These are phyloP conservation scores for Trisateles emortualis DNA, from an alignment of 2,888 invertebrate genomes.

Conservation along the genomic window DNA sequence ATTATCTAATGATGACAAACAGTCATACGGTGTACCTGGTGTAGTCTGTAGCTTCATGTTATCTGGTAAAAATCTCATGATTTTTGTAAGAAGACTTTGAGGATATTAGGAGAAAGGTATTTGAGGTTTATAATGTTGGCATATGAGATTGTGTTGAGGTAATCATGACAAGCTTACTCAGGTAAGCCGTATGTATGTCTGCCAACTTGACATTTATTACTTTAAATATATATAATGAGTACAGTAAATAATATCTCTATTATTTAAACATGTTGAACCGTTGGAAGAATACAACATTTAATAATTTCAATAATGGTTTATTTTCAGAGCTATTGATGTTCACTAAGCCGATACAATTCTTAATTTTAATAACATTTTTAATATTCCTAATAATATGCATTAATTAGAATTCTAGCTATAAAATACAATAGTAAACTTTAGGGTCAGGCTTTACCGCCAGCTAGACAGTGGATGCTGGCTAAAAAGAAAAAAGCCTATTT, in stretches of 20 bases:
- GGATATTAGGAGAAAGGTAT: conserved; percentile 29
- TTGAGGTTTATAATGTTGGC: conserved; percentile 36
- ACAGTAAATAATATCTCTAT: conserved; percentile 29
- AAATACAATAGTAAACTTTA: conserved; percentile 82
- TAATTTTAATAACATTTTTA: conserved; percentile 83
- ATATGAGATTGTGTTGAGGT: conserved; percentile 42
- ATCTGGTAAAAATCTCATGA: conserved; percentile 11
- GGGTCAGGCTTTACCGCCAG: conserved; percentile 70
- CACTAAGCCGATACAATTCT: conserved; percentile 87
- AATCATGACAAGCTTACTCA: conserved; percentile 29
- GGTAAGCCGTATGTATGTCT: conserved; percentile 44
- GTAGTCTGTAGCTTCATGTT: conserved; percentile 5
- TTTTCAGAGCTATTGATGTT: conserved; percentile 87
- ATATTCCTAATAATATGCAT: conserved; percentile 85
- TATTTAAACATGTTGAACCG: conserved; percentile 35
- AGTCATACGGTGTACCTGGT: conserved; percentile 48
- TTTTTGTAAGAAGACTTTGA: conserved; percentile 20
- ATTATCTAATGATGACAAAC: conserved; percentile 29
- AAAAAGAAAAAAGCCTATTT: conserved; percentile 56
- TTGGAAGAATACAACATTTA: conserved; percentile 80
- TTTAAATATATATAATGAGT: conserved; percentile 17
- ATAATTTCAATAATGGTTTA: conserved; percentile 86
- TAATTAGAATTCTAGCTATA: conserved; percentile 86
- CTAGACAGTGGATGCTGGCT: conserved; percentile 59
- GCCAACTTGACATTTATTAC: conserved; percentile 25